phyloP scores from a whole-genome alignment of 2,113 vertebrate genomes.

The Pampusana beccarii region DNA sequence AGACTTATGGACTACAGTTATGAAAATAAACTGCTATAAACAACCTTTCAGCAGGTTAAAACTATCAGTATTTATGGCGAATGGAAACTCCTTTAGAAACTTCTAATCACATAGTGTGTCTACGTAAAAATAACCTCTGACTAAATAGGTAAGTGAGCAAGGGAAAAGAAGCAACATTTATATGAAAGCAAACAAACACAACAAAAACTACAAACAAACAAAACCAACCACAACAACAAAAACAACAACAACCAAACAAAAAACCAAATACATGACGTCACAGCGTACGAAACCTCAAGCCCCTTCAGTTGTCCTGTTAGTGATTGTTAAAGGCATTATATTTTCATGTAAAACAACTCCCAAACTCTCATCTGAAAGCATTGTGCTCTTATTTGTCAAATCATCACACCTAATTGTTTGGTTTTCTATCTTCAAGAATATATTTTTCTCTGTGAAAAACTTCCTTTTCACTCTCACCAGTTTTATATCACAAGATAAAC shows the following conservation, averaged over 20 bases:
- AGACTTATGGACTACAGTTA: conserved; percentile 51
- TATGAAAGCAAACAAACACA: background rate
- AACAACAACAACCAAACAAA: too few species aligned
- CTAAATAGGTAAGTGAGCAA: conserved; percentile 40
- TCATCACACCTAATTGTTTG: background rate
- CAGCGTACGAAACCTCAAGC: background rate
- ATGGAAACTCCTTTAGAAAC: conserved; percentile 58
- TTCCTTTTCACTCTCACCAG: background rate
- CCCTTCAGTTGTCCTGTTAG: background rate
- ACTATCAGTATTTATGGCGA: conserved; percentile 47
- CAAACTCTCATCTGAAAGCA: background rate
- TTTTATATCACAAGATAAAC: background rate
- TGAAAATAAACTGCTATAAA: conserved; percentile 64
- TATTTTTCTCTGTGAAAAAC: background rate
- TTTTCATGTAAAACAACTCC: background rate
- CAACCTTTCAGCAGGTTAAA: conserved; percentile 49
- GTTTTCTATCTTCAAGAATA: background rate
- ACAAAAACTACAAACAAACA: too few species aligned
- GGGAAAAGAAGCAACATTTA: conserved; percentile 29
- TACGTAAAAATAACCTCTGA: conserved; percentile 53
- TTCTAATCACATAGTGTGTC: conserved; percentile 40
- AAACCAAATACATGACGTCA: background rate
- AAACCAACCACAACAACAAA: too few species aligned
- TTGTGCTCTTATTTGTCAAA: background rate
- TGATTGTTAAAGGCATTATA: background rate